A percentile compares a stretch with the other conserved stretches of the same genome.
Conservation (phyloP, 2,888 invertebrate species). For the Lamellibrachia columna region DNA sequence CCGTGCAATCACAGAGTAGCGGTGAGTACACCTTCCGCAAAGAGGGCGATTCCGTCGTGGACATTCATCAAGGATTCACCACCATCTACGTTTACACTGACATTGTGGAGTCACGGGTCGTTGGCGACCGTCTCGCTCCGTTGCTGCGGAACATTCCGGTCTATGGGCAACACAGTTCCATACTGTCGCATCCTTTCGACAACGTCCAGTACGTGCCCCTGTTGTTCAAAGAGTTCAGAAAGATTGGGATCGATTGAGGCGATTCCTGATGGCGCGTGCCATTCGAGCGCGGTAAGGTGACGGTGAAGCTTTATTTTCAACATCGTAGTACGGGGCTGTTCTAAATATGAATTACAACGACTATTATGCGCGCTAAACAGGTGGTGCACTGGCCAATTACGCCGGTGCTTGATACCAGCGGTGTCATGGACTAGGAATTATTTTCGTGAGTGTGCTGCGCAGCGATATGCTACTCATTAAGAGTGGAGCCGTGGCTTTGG, state of each 20-base stretch:
- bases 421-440: not conserved
- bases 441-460: not conserved
- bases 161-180: too few relatives aligned
- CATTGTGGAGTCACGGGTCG: too few relatives aligned
- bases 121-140: too few relatives aligned
- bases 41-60: not conserved
- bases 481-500: not conserved
- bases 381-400: not conserved
- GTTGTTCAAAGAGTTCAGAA: too few relatives aligned
- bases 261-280: too few relatives aligned
- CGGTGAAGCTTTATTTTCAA: too few relatives aligned
- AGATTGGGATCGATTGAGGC: too few relatives aligned
- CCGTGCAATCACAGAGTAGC: not conserved
- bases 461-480: not conserved
- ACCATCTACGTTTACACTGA: not conserved
- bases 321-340: too few relatives aligned
- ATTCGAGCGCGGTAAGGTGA: too few relatives aligned
- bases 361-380: not conserved
- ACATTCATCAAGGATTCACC: not conserved
- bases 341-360: not conserved
- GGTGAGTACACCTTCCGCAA: not conserved
- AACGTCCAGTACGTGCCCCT: too few relatives aligned
- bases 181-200: too few relatives aligned
- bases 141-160: too few relatives aligned
- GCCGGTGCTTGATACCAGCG: not conserved